Evolutionary conservation across 1,140 invertebrate species (phyloP).

Genomic region (Macrotrachela quadricornifera): DNA sequence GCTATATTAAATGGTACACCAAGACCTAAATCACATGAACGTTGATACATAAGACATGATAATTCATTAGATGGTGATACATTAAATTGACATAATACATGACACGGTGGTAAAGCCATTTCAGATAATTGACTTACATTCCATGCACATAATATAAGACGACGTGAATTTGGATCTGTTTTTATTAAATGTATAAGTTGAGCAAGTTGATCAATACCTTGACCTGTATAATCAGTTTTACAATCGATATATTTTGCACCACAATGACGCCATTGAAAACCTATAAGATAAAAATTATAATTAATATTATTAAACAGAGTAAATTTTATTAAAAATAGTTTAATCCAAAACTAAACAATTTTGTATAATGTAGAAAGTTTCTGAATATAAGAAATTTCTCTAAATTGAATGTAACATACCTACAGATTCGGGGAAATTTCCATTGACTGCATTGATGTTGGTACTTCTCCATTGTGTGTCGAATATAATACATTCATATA

Average conservation of each 20-base stretch:
- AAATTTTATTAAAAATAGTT: too few species aligned
- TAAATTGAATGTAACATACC: too few species aligned
- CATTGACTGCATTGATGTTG: too few species aligned
- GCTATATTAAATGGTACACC: conserved; percentile 98
- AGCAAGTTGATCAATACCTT: conserved; percentile 74
- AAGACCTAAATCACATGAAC: conserved; percentile 89
- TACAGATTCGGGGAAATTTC: too few species aligned
- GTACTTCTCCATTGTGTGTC: too few species aligned
- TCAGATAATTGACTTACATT: conserved; percentile 48
- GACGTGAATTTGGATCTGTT: conserved; percentile 54
- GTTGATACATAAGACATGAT: conserved; percentile 81
- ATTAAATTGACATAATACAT: conserved; percentile 82
- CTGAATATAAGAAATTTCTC: too few species aligned
- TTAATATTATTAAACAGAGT: too few species aligned
- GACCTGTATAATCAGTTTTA: conserved; percentile 53
- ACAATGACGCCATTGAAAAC: conserved; percentile 93
- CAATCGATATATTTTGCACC: conserved; percentile 72
- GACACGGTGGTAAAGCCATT: conserved; percentile 94
- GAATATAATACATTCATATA: too few species aligned
- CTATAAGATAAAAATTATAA: too few species aligned
- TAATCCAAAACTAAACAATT: too few species aligned
- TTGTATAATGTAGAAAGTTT: too few species aligned
- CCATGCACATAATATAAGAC: conserved; percentile 86
- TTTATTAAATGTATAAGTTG: conserved; percentile 50
- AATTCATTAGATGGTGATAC: conserved; percentile 39